Base-by-base conservation (phyloP, 2,888 invertebrate genomes). In the Meiosimyza platycephala region DNA sequence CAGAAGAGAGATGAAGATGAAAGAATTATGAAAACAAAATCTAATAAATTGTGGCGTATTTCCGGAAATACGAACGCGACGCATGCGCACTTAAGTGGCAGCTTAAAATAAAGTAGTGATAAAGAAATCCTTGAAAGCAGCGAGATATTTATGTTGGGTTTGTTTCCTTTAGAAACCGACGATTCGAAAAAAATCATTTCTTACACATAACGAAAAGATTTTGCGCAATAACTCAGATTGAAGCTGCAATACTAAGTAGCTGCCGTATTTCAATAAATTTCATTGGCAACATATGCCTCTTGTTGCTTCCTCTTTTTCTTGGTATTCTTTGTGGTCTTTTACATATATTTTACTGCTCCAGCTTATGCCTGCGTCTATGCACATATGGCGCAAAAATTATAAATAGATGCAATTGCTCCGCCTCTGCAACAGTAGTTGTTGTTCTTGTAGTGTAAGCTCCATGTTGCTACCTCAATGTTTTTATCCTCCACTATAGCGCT, bases 261-360 rank as follows among this genome's bases (percentile, higher is more conserved):
- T 6, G 40, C 40, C 40, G 40, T 5, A 40, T 40, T 40, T 9
- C 40, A 40, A 9, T 40, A 2, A 40, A 13, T 6, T 22, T 51
- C 51, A 15, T 28, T 40, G 50, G 57, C 68, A 57, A 68, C 68
- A 68, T 68, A 57, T 68, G 68, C 57, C 59, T 52, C 33, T 33
- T 40, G 55, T 54, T 54, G n/a, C 54, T 57, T 57, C 22, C 22
- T 12, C 2, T 28, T 22, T n/a, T 40, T 40, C 28, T 33, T 54
- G 11, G 50, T 55, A 16, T 9, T 40, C 40, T 40, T 18, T 18
- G 5, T 13, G 57, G 13, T 57, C 16, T 18, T 57, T n/a, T 28
- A 28, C 28, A 28, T 28, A 28, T 3, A 28, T 28, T 28, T 28
- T 18, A 28, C 57, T n/a, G 57, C 22, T 57, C 3, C 16, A 11